phyloP scores from a whole-genome alignment of 2,113 vertebrate genomes.

The Lophius piscatorius region DNA sequence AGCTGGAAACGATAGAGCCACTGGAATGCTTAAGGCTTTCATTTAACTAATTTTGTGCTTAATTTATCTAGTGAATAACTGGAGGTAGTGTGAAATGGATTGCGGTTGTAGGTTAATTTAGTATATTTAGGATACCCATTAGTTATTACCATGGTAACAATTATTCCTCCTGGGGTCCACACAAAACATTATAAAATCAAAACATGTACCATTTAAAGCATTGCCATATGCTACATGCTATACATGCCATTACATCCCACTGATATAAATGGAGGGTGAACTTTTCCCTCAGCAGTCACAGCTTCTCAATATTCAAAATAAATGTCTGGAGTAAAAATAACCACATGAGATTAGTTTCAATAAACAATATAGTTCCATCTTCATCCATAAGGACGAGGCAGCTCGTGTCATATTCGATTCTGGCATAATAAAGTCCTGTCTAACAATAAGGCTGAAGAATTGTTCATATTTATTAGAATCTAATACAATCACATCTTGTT shows the following conservation, averaged over 20 bases:
- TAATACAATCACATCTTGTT: conserved; percentile 10
- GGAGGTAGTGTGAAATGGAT: conserved; percentile 34
- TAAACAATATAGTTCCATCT: too few species aligned
- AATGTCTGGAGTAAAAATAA: too few species aligned
- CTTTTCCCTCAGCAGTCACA: conserved; percentile 5
- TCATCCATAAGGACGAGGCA: background rate
- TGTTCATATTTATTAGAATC: conserved; percentile 22
- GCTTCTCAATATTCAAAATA: too few species aligned
- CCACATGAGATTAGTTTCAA: too few species aligned
- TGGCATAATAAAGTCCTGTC: conserved; percentile 22
- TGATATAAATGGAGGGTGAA: conserved; percentile 38
- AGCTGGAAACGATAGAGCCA: conserved; percentile 53
- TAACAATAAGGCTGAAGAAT: conserved; percentile 21
- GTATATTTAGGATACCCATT: too few species aligned
- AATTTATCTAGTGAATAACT: conserved; percentile 57
- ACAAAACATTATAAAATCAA: too few species aligned
- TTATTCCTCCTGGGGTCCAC: too few species aligned
- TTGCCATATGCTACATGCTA: too few species aligned
- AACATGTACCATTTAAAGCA: too few species aligned
- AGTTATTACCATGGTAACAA: too few species aligned
- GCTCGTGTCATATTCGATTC: conserved; percentile 3
- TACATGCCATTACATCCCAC: conserved; percentile 27
- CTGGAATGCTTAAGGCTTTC: conserved; percentile 51
- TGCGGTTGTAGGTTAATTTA: too few species aligned
- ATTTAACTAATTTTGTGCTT: conserved; percentile 62